Base-by-base conservation (phyloP, 1,140 invertebrate genomes). In the Habropoda laboriosa region DNA sequence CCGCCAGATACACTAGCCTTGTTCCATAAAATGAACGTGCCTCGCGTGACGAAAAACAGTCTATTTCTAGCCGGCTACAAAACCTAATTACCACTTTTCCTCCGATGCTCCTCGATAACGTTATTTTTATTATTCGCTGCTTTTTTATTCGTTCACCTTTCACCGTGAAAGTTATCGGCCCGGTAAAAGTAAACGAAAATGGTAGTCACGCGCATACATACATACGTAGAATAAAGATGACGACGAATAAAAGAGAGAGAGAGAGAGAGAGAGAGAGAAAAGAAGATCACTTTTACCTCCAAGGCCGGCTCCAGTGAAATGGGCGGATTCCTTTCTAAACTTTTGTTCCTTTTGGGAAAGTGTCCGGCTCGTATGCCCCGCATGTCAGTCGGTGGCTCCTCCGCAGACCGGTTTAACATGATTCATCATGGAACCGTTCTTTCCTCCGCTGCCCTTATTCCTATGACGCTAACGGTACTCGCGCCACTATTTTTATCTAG, bases 261-360 rank as follows among this genome's bases (percentile, higher is more conserved):
- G 73, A n/a, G 47, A 53, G 35, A 24, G 58, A 40, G 40, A 66
- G 64, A 27, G 8, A 8, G n/a, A 18, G 76, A 66, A 70, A 89
- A 88, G 88, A 87, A 83, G 87, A 90, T 89, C 83, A 90, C 91
- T 92, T 91, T 92, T 92, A 91, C 90, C n/a, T 91, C 53, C 82
- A 90, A 90, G 86, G 82, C 76, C 80, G 63, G 49, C 61, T 63
- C 35, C 32, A 74, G 82, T 79, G 61, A 38, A 83, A 82, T 82
- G 73, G 84, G 61, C 76, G 73, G 61, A 86, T 78, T 85, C 87
- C 88, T 92, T 92, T 91, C 89, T 89, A 91, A 92, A 90, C 81
- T 73, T 90, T 91, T 87, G 80, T 87, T 89, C 86, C 74, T 87
- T 88, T 89, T 87, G 86, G 68, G 89, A 92, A 92, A 92, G 89